Conservation (phyloP, 2,888 invertebrate species). For the Synergus japonicus region DNA sequence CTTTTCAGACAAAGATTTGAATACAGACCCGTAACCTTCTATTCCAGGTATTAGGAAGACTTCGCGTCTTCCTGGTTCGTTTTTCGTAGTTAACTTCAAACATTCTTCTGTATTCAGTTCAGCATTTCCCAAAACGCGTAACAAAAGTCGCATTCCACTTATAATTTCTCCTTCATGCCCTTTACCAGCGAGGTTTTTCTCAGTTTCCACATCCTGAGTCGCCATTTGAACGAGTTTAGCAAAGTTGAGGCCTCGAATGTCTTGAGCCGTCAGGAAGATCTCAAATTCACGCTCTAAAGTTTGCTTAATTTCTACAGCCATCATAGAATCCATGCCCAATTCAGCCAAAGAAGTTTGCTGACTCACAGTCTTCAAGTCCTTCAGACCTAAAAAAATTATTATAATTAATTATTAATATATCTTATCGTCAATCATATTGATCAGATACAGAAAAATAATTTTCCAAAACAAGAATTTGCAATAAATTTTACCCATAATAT, state of each 20-base stretch:
- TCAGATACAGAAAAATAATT: neutral
- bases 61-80: slow-evolving; percentile 58
- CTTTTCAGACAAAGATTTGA: slow-evolving; percentile 67
- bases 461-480: slow-evolving; percentile 64
- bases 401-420: slow-evolving; percentile 69
- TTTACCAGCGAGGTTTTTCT: neutral
- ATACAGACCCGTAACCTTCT: slow-evolving; percentile 72
- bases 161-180: slow-evolving; percentile 45
- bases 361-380: slow-evolving; percentile 82
- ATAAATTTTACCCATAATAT: slow-evolving; percentile 76
- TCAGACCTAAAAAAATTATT: slow-evolving; percentile 75
- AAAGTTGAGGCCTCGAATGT: slow-evolving; percentile 89
- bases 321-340: slow-evolving; percentile 97
- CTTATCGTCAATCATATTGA: no score
- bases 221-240: slow-evolving; percentile 79
- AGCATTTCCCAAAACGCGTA: slow-evolving; percentile 54
- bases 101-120: slow-evolving; percentile 54
- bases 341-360: slow-evolving; percentile 89
- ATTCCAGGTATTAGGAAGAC: slow-evolving; percentile 76
- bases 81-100: slow-evolving; percentile 60
- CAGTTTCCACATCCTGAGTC: slow-evolving; percentile 52
- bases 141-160: slow-evolving; percentile 62
- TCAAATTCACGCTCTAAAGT: slow-evolving; percentile 93
- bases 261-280: slow-evolving; percentile 90
- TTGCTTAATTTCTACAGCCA: slow-evolving; percentile 98